Evolutionary conservation across 92 coral and sea anemone species (phyloP).

Genomic region (Anthopleura xanthogrammica): DNA sequence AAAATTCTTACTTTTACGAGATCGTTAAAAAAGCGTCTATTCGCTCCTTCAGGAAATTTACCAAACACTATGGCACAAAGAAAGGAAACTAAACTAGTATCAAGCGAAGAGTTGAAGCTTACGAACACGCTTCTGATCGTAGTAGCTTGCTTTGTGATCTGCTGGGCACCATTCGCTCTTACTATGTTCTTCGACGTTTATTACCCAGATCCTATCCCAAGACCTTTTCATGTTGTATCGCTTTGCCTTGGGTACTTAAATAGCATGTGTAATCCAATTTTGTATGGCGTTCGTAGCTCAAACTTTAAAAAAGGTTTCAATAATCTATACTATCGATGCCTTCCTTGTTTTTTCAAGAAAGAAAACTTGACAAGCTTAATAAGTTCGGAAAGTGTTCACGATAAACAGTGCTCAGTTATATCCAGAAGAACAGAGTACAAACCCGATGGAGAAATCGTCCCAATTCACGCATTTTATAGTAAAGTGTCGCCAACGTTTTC

Average conservation of each 20-base stretch:
- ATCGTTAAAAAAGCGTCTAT: conserved; percentile 28
- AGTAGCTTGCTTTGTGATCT: conserved; percentile 68
- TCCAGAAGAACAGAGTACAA: neutral
- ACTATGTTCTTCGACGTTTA: conserved; percentile 84
- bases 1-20: conserved; percentile 68
- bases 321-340: conserved; percentile 29
- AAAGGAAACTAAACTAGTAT: conserved; percentile 20
- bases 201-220: conserved; percentile 44
- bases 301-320: conserved; percentile 47
- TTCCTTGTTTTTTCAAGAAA: conserved; percentile 9
- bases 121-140: conserved; percentile 87
- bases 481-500: conserved; percentile 21
- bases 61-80: neutral
- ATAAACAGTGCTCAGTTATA: neutral
- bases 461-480: neutral
- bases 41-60: neutral
- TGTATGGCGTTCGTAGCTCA: conserved; percentile 59
- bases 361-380: neutral
- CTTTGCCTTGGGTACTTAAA: conserved; percentile 82
- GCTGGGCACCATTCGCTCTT: conserved; percentile 89
- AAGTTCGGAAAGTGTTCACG: neutral
- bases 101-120: conserved; percentile 65
- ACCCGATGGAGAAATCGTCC: neutral
- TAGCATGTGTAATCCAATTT: conserved; percentile 77
- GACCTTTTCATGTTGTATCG: conserved; percentile 55